A percentile compares a stretch with the other conserved stretches of the same genome.
These are phyloP conservation scores for Cheilosia scutellata DNA, from an alignment of 2,888 invertebrate species.

Conservation along the genomic window DNA sequence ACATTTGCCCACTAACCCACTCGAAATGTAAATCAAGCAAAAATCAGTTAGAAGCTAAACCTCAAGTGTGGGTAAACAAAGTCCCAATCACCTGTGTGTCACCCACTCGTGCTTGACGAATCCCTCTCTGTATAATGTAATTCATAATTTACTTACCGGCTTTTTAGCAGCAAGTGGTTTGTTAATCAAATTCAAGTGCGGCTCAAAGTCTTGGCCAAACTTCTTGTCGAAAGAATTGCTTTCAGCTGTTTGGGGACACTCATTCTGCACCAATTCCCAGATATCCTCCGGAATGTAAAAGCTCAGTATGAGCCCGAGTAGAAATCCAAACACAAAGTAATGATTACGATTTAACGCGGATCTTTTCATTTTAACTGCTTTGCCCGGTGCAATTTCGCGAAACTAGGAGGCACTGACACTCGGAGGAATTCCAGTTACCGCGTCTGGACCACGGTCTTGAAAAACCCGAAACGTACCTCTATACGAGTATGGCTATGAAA, in stretches of 20 bases:
- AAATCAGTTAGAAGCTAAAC: slow-evolving; percentile 18
- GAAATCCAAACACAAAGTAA: slow-evolving; percentile 83
- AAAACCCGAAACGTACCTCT: slow-evolving; percentile 59
- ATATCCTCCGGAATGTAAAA: slow-evolving; percentile 82
- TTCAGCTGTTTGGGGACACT: slow-evolving; percentile 83
- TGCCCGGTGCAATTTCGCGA: slow-evolving; percentile 13
- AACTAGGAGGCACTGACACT: slow-evolving; percentile 25
- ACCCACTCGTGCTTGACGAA: background rate
- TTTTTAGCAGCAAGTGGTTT: slow-evolving; percentile 84
- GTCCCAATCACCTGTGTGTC: background rate
- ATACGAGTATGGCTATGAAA: slow-evolving; percentile 12
- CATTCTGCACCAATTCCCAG: slow-evolving; percentile 83
- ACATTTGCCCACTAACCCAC: background rate
- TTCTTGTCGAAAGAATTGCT: slow-evolving; percentile 83
- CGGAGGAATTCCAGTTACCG: slow-evolving; percentile 36
- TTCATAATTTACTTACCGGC: slow-evolving; percentile 80
- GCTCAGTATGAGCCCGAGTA: slow-evolving; percentile 82
- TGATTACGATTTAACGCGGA: slow-evolving; percentile 82
- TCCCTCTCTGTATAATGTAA: background rate
- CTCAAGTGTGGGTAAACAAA: slow-evolving; percentile 31
- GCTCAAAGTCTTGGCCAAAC: slow-evolving; percentile 84
- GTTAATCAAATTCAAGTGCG: slow-evolving; percentile 83
- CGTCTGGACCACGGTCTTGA: slow-evolving; percentile 42
- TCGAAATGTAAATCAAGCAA: slow-evolving; percentile 21
- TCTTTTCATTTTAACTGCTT: slow-evolving; percentile 80